Evolutionary conservation across 2,113 vertebrate species (phyloP), one percentile per base, ranked within the genome.

Genomic region (Vireo altiloquus): DNA sequence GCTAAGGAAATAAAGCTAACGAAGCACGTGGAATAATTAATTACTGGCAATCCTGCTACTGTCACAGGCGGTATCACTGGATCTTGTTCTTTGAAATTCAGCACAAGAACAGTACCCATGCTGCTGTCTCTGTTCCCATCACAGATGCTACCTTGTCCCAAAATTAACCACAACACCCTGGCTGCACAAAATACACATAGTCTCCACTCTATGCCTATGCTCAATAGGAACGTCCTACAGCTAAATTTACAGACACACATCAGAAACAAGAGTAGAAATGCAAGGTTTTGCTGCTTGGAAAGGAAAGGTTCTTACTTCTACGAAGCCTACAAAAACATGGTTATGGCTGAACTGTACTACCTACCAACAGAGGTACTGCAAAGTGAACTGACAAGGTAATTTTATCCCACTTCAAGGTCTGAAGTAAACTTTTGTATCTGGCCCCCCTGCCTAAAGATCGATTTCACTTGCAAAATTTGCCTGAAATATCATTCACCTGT

Each of bases 241-340:
- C 30, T 76, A 54, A 54, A 50, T 37, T 20, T 47, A 66, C n/a
- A 85, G 64, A 28, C 6, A 24, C 0, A 3, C 14, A 63, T 5
- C 35, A 35, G 59, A 90, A 88, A 65, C 6, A 64, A 0, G 1
- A 47, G 11, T 4, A 8, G 28, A 70, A 86, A 8, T 0, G 2
- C 9, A n/a, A 59, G 27, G 18, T 82, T 74, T 37, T 42, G 22
- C 25, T 44, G 35, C 63, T 82, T 37, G 84, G 87, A 94, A 97
- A 91, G 60, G 49, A 96, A 75, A 72, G 35, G 56, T 74, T 96
- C 85, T 94, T 94, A 90, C n/a, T 76, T 31, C 70, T 87, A 47
- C 31, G 59, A 96, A 94, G 61, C 71, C 87, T 94, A 79, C 53
- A 92, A 74, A 92, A 96, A 85, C 50, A 66, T 10, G 72, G 35